Evolutionary conservation across 1,140 invertebrate genomes (phyloP).

Genomic region (Sinella curviseta): DNA sequence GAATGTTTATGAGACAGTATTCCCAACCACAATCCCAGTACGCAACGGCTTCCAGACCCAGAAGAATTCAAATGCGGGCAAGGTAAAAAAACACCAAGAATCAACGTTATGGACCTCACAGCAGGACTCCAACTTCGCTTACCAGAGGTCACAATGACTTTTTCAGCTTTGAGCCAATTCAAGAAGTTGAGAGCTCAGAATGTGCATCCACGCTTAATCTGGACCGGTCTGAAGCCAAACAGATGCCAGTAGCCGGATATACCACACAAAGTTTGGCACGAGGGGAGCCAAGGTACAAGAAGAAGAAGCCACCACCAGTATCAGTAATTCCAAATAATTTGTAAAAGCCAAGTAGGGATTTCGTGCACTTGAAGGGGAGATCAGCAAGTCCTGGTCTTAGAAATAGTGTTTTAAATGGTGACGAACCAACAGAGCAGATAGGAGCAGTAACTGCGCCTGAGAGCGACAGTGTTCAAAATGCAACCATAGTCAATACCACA

Average conservation of each 20-base stretch:
- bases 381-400: background rate
- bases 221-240: background rate
- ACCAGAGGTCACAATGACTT: constrained; percentile 16
- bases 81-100: background rate
- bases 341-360: background rate
- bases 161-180: constrained; percentile 23
- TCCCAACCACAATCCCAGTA: background rate
- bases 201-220: background rate
- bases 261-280: constrained; percentile 12
- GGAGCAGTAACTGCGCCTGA: background rate
- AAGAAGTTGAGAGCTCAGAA: constrained; percentile 17
- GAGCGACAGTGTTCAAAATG: background rate
- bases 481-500: background rate
- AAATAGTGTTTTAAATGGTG: background rate
- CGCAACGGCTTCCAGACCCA: background rate
- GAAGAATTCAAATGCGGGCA: background rate
- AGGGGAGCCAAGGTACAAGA: background rate
- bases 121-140: background rate
- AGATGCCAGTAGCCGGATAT: background rate
- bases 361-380: constrained; percentile 7
- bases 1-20: constrained; percentile 3
- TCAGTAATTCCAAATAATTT: background rate
- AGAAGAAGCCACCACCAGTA: background rate
- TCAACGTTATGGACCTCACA: background rate
- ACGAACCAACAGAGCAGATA: background rate